Conservation (phyloP, 2,888 invertebrate species). For the Branchipolynoe longqiensis region DNA sequence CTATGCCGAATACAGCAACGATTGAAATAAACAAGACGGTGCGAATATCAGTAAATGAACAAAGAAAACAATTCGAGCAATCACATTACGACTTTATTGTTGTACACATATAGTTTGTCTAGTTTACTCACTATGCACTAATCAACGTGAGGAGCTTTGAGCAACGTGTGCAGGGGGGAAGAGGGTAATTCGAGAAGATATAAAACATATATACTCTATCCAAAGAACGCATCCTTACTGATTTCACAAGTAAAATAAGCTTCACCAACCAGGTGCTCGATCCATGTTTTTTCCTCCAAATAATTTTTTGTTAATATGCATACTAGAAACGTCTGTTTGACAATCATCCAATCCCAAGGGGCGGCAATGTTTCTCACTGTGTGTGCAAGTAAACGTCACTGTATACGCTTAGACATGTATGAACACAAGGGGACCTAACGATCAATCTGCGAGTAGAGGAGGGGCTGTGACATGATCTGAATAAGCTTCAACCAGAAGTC, state of each 20-base stretch:
- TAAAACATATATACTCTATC: constrained; percentile 43
- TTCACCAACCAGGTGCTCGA: not conserved
- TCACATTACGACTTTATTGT: constrained; percentile 47
- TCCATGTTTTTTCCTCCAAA: constrained; percentile 2
- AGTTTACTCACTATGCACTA: constrained; percentile 24
- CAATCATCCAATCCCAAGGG: constrained; percentile 11
- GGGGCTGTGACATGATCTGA: constrained; percentile 21
- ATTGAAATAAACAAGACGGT: too few relatives aligned
- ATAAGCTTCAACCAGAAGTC: constrained; percentile 18
- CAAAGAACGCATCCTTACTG: constrained; percentile 24
- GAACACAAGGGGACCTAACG: constrained; percentile 42
- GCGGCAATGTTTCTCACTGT: constrained; percentile 28
- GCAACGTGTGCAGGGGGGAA: constrained; percentile 34
- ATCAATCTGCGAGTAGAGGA: constrained; percentile 24
- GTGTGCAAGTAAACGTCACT: constrained; percentile 27
- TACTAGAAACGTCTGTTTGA: constrained; percentile 23
- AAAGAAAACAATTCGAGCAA: constrained; percentile 30
- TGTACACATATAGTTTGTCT: not conserved
- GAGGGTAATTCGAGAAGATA: not conserved
- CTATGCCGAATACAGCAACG: too few relatives aligned
- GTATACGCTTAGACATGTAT: constrained; percentile 9
- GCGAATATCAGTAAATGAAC: constrained; percentile 1
- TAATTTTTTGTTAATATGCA: not conserved
- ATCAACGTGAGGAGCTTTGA: constrained; percentile 41
- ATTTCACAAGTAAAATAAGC: constrained; percentile 34